Evolutionary conservation across 2,113 vertebrate species (phyloP).

Genomic region (Macaca fascicularis): T2T-MFA8v1.1 NC_088386.1:118078001-118078500

Average conservation of each 20-base stretch:
- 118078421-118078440: background rate
- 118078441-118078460: background rate
- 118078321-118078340: background rate
- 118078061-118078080: conserved; percentile 40
- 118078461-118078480: background rate
- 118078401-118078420: background rate
- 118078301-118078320: background rate
- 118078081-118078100: conserved; percentile 10
- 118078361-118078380: background rate
- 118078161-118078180: conserved; percentile 57
- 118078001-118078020: conserved; percentile 30
- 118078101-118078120: conserved; percentile 56
- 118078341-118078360: background rate
- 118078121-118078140: conserved; percentile 49
- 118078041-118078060: conserved; percentile 49
- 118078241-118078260: no score
- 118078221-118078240: background rate
- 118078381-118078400: conserved; percentile 16
- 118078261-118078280: fast-evolving
- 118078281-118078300: no score
- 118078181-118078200: background rate
- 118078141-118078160: conserved; percentile 1
- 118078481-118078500: background rate
- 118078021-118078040: conserved; percentile 50
- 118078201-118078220: background rate